phyloP scores from a whole-genome alignment of 1,140 invertebrate species.

The Episyrphus balteatus region DNA sequence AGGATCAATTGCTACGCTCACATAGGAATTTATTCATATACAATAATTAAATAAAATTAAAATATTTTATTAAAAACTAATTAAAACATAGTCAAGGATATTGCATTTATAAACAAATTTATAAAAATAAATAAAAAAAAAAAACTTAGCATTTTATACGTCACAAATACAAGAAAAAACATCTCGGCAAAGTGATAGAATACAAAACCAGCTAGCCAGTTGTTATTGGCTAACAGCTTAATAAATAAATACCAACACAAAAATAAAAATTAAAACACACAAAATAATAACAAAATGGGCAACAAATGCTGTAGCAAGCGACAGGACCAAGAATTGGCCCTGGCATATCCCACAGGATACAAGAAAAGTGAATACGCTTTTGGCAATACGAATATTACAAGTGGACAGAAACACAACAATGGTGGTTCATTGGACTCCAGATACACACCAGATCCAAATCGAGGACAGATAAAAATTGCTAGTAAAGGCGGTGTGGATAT shows the following conservation, averaged over 20 bases:
- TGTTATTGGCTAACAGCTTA: no score
- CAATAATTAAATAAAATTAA: no score
- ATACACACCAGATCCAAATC: conserved; percentile 68
- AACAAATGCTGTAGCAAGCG: conserved; percentile 57
- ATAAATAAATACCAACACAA: not conserved
- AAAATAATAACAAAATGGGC: conserved; percentile 18
- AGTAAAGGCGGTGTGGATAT: conserved; percentile 53
- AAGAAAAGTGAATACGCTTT: conserved; percentile 54
- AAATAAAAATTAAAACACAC: conserved; percentile 2
- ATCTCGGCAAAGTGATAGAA: no score
- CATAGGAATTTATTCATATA: no score
- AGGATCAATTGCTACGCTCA: no score
- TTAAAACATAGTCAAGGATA: no score
- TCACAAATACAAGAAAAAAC: no score
- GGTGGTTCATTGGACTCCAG: conserved; percentile 58
- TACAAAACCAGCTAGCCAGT: no score
- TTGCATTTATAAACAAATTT: no score
- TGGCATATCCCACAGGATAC: conserved; percentile 46
- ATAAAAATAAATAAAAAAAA: no score
- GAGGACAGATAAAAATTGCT: conserved; percentile 43
- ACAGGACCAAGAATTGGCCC: conserved; percentile 54
- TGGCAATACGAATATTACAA: conserved; percentile 34
- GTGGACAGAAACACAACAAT: conserved; percentile 44
- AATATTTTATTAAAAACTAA: no score
- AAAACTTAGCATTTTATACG: no score